Evolutionary conservation across 2,797 vertebrate genomes (phyloP).

Genomic region (Epinephelus malabaricus): DNA sequence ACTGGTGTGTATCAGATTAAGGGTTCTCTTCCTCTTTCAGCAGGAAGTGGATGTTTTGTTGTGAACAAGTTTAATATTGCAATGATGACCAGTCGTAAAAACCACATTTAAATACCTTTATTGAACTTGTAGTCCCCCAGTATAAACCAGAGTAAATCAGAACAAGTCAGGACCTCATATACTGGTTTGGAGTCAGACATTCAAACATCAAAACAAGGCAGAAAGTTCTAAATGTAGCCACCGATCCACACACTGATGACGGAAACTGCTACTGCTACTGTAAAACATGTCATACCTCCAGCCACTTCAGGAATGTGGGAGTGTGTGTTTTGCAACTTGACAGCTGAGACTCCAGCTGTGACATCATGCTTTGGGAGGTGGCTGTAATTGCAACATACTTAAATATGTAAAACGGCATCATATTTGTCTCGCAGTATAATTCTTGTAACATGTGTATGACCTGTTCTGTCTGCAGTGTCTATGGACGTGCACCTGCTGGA

Average conservation of each 20-base stretch:
- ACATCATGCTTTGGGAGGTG: neutral
- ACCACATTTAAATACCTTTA: neutral
- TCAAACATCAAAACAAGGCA: neutral
- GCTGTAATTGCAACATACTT: neutral
- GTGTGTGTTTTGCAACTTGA: constrained; percentile 8
- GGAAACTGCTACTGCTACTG: neutral
- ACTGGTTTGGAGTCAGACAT: neutral
- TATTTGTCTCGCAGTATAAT: neutral
- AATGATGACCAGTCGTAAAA: neutral
- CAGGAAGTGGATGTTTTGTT: neutral
- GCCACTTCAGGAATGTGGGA: constrained; percentile 25
- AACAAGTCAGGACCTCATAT: neutral
- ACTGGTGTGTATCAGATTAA: neutral
- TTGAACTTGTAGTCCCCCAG: neutral
- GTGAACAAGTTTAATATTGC: neutral
- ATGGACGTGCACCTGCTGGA: constrained; percentile 42
- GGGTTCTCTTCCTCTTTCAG: neutral
- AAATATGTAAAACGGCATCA: neutral
- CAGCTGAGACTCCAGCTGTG: neutral
- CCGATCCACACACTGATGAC: neutral
- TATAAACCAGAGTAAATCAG: neutral
- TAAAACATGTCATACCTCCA: neutral
- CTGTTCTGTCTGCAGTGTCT: neutral
- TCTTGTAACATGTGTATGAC: neutral
- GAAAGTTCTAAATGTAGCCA: neutral